Conservation (phyloP, 1,140 invertebrate species). For the Bombus breviceps region DNA sequence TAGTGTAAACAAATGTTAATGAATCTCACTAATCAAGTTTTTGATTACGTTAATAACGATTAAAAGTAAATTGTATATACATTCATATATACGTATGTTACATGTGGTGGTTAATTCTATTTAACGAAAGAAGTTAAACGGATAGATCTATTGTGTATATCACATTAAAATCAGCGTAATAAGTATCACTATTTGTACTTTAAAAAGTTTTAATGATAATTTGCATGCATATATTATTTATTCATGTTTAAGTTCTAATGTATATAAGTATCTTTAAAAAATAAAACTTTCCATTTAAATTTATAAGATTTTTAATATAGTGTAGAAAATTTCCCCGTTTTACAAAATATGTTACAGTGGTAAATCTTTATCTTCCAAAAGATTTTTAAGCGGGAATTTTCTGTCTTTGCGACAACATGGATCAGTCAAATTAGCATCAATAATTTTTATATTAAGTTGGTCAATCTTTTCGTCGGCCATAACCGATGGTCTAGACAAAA, state of each 20-base stretch:
- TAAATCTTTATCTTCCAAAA: slow-evolving; percentile 26
- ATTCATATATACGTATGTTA: slow-evolving; percentile 13
- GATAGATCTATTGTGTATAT: slow-evolving; percentile 9
- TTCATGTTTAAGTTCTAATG: neutral
- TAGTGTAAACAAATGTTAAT: neutral
- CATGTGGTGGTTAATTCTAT: slow-evolving; percentile 32
- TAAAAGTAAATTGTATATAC: slow-evolving; percentile 5
- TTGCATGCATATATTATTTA: neutral
- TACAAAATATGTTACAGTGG: slow-evolving; percentile 20
- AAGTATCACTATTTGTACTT: slow-evolving; percentile 17
- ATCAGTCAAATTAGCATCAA: slow-evolving; percentile 63
- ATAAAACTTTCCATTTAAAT: slow-evolving; percentile 31
- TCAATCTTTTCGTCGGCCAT: slow-evolving; percentile 25
- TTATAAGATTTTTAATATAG: neutral
- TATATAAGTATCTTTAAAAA: slow-evolving; percentile 12
- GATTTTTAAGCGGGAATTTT: slow-evolving; percentile 28
- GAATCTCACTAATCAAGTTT: neutral
- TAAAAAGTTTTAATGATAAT: neutral
- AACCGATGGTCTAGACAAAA: neutral
- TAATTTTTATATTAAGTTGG: slow-evolving; percentile 63
- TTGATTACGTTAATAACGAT: neutral
- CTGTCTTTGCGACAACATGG: slow-evolving; percentile 57
- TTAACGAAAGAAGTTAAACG: neutral
- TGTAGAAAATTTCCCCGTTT: slow-evolving; percentile 22
- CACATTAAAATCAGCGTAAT: slow-evolving; percentile 16